A percentile compares a stretch with the other conserved stretches of the same genome.
Conservation (phyloP, 2,113 vertebrate genomes). For the Caloenas nicobarica region DNA sequence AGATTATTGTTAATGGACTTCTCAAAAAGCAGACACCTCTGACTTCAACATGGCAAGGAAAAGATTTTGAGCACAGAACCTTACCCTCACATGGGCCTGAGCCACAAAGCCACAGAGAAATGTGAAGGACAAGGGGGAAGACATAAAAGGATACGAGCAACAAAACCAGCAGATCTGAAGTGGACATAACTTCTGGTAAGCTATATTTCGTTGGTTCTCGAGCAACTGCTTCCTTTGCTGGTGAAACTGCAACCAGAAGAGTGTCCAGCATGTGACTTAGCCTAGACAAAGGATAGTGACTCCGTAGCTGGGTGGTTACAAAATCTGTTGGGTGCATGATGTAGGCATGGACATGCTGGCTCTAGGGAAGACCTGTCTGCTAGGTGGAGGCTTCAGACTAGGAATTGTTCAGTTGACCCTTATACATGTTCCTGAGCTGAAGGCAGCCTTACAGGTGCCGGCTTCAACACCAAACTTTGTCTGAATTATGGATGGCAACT, state of each 20-base stretch:
- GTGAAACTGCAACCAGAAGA: neutral
- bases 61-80: neutral
- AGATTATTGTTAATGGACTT: neutral
- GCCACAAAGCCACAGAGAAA: neutral
- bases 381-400: neutral
- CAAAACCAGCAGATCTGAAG: neutral
- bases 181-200: neutral
- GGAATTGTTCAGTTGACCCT: neutral
- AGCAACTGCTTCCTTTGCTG: neutral
- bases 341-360: neutral
- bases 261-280: neutral
- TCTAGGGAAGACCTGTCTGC: neutral
- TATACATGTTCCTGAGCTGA: fast-evolving
- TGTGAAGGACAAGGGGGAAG: neutral
- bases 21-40: neutral
- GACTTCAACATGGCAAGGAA: neutral
- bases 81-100: neutral
- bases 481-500: neutral
- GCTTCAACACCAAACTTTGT: neutral
- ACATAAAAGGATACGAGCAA: neutral
- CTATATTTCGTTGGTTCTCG: neutral
- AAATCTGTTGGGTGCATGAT: neutral
- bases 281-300: neutral
- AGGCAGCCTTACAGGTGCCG: neutral
- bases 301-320: neutral